These are phyloP conservation scores for Aphrophora alni DNA, from an alignment of 2,888 invertebrate species.

Conservation along the genomic window DNA sequence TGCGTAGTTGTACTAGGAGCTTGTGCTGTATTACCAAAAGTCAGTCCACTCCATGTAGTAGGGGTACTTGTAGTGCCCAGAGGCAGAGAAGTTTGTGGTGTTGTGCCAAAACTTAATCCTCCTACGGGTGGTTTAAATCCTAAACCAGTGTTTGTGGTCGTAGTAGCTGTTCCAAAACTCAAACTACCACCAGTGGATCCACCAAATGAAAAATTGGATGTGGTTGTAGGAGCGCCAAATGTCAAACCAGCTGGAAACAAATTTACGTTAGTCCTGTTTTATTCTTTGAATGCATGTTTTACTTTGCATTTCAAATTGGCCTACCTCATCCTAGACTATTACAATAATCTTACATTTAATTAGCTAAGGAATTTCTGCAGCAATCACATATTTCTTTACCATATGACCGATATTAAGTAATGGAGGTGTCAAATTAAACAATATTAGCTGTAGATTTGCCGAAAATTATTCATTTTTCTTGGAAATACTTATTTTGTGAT, in stretches of 20 bases:
- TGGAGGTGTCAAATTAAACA: too few species aligned
- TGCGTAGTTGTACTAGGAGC: not conserved
- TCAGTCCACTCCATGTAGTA: constrained; percentile 53
- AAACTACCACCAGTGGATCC: constrained; percentile 16
- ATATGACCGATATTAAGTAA: too few species aligned
- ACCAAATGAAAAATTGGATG: constrained; percentile 19
- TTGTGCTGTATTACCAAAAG: constrained; percentile 48
- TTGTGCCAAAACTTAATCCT: constrained; percentile 38
- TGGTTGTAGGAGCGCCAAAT: constrained; percentile 17
- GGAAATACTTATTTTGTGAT: too few species aligned
- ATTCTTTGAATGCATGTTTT: not conserved
- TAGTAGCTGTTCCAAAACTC: not conserved
- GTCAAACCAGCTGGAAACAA: constrained; percentile 32
- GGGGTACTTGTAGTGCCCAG: constrained; percentile 43
- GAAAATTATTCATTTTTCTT: too few species aligned
- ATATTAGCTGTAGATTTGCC: too few species aligned
- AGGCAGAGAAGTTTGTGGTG: constrained; percentile 12
- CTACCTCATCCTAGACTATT: not conserved
- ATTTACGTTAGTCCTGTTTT: not conserved
- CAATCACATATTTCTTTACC: too few species aligned
- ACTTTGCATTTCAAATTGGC: not conserved
- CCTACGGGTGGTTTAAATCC: constrained; percentile 31
- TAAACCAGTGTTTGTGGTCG: constrained; percentile 31
- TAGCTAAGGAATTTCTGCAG: too few species aligned
- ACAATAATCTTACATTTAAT: not conserved